Base-by-base conservation (phyloP, 1,140 invertebrate species). In the Drosophila sulfurigaster region DNA sequence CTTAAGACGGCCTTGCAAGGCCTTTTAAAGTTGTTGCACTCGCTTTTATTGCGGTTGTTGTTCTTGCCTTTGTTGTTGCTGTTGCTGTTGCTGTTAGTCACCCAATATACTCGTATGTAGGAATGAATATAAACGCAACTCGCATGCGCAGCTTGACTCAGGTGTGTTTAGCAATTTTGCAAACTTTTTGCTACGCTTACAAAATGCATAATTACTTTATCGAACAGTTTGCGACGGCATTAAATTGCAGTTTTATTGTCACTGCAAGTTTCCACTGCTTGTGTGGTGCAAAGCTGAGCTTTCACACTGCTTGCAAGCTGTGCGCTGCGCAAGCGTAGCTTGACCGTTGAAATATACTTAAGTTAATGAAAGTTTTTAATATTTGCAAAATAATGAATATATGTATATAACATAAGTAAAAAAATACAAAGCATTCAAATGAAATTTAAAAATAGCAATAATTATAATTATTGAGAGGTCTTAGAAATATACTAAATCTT, bases 21-120 rank as follows among this genome's bases (percentile, higher is more conserved):
- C 85, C 83, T 89, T 88, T 88, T 88, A 88, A 88, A 88, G 83
- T 88, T 87, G 82, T 88, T 87, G 83, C 83, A 87, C 79, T 76
- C 78, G 78, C 75, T 78, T 25, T 46, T 69, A 43, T 15, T 41
- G 59, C 35, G 46, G 60, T 32, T 60, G 41, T 46, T 41, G 56
- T 11, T 60, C 60, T 68, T 79, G 38, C 13, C 3, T 58, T 69
- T 62, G 46, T 56, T 78, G 75, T 72, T 74, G 65, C 51, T n/a
- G 59, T 64, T 79, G 52, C 79, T 62, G 43, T 58, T 70, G 72
- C 56, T 75, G 72, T 80, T 79, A 79, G 68, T 81, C 78, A 85
- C 64, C 64, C 71, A 48, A 75, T 65, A 63, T 52, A n/a, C n/a
- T n/a, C n/a, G n/a, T n/a, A 52, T 32, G 32, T 48, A 28, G 43